Evolutionary conservation across 2,113 vertebrate species (phyloP), one percentile per base, ranked within the genome.

Genomic region (Mesoclemmys tuberculata): DNA sequence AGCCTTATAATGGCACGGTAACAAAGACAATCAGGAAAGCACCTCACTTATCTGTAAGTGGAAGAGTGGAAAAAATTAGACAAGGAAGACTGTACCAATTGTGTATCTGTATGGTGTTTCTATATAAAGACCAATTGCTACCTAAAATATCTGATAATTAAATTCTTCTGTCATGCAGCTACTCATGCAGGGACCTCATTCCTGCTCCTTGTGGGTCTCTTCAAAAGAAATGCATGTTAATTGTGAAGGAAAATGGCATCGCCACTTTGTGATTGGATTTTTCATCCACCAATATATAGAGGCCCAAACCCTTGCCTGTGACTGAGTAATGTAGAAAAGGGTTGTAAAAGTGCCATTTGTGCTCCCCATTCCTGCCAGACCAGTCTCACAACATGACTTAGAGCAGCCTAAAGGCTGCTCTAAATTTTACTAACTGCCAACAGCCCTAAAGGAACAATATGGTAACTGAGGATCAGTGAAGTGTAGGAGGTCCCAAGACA

Each of bases 191-290:
- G 19, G 22, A 77, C 27, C 10, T 77, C 41, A 77, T 21, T 41
- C 71, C 61, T 3, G 27, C 31, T n/a, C 80, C 81, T 85, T 85
- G 31, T 64, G 29, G 81, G 86, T 84, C 75, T 78, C 9, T 90
- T 94, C 85, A 88, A 24, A 94, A 94, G 55, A 90, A 95, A 90
- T 48, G 0, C 88, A 88, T 87, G 92, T 0, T 18, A n/a, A 78
- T 27, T 77, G 90, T 31, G 26, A 83, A 19, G 49, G 95, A 83
- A 80, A 93, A 22, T 29, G 82, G 75, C 44, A 64, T 44, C 77
- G 75, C 27, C 49, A 68, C 13, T 19, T 79, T 8, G 2, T 79
- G 46, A 79, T 58, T 89, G 38, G 58, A 41, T 84, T 93, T 51
- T 9, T 29, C 38, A 82, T 75, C 11, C 22, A 22, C 41, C 41